Evolutionary conservation across 2,797 vertebrate genomes (phyloP).

Genomic region (Melanotaenia boesemani): DNA sequence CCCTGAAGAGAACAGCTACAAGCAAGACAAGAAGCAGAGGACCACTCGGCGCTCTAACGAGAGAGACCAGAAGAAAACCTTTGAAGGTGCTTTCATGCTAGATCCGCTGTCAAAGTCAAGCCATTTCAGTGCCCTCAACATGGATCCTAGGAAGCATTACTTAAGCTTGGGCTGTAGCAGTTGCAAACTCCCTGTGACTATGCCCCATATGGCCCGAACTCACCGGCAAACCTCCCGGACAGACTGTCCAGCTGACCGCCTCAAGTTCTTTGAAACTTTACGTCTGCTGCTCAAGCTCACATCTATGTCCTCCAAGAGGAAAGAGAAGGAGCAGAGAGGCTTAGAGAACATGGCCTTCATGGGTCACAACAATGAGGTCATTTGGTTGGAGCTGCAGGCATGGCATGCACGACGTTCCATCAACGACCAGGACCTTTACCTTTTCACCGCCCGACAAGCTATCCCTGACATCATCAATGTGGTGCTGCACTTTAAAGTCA

Average conservation of each 20-base stretch:
- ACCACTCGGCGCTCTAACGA: constrained; percentile 89
- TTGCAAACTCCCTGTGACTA: constrained; percentile 91
- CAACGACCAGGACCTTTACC: constrained; percentile 93
- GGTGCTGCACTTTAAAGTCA: constrained; percentile 96
- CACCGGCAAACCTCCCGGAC: constrained; percentile 96
- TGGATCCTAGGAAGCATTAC: constrained; percentile 98
- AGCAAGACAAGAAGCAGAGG: constrained; percentile 92
- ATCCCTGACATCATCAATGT: constrained; percentile 98
- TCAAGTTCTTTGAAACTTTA: constrained; percentile 99
- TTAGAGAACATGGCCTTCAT: constrained; percentile 92
- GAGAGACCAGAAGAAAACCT: constrained; percentile 95
- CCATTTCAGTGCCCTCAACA: constrained; percentile 87
- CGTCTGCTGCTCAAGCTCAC: constrained; percentile 98
- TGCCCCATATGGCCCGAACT: constrained; percentile 91
- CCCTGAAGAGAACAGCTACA: constrained; percentile 90
- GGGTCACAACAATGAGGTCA: constrained; percentile 96
- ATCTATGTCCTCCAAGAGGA: constrained; percentile 99
- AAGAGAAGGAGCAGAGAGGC: constrained; percentile 97
- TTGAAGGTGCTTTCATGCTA: constrained; percentile 94
- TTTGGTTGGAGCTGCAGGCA: constrained; percentile 98
- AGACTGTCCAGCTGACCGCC: constrained; percentile 95
- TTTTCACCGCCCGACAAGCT: constrained; percentile 96
- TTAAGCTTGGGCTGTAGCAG: constrained; percentile 96
- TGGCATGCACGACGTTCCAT: constrained; percentile 97
- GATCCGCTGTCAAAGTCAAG: constrained; percentile 90